These are phyloP conservation scores for Oenanthe oenanthe DNA, from an alignment of 2,113 vertebrate species.

Conservation along the genomic window DNA sequence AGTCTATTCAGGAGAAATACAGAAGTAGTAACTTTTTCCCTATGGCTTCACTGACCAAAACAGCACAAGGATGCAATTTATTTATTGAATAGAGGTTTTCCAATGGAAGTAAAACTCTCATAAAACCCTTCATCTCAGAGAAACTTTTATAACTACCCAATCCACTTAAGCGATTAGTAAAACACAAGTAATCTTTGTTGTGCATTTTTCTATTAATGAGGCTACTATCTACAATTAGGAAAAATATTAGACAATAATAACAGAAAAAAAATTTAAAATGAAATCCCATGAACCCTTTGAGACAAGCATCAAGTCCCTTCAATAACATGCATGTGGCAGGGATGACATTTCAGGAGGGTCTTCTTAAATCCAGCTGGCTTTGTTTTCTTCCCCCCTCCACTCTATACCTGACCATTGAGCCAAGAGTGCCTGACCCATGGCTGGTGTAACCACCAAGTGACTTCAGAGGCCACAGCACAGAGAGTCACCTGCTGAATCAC, in stretches of 20 bases:
- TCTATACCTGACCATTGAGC: not conserved
- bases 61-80: not conserved
- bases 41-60: not conserved
- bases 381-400: rapidly evolving
- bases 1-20: not conserved
- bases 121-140: not conserved
- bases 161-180: not conserved
- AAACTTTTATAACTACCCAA: not conserved
- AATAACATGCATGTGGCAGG: not conserved
- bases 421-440: not conserved
- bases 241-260: not conserved
- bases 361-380: not conserved
- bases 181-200: not conserved
- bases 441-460: not conserved
- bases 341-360: not conserved
- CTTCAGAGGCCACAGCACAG: not conserved
- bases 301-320: not conserved
- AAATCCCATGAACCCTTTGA: not conserved
- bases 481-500: not conserved
- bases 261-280: not conserved
- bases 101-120: not conserved
- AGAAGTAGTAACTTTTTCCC: not conserved
- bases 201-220: not conserved
- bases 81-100: not conserved
- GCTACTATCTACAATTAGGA: not conserved